A percentile compares a stretch with the other conserved stretches of the same genome.
Conservation (phyloP, 2,797 vertebrate species). For the Pogoniulus pusillus region DNA sequence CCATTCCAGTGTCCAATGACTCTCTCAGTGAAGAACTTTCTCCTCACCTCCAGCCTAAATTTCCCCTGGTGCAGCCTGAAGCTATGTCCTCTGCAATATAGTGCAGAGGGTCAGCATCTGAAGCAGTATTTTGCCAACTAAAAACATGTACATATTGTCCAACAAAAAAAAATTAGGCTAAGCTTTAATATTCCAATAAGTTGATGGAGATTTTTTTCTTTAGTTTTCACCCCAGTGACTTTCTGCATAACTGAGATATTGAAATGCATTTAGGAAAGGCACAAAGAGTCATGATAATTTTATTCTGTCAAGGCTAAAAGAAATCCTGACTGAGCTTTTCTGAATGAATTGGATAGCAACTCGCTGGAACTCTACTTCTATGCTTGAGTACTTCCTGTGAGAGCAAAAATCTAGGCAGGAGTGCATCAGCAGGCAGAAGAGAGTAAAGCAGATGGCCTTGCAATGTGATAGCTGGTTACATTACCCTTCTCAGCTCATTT, state of each 20-base stretch:
- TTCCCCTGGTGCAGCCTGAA: no score
- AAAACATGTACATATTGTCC: not conserved
- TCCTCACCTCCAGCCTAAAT: no score
- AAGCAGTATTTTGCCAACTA: not conserved
- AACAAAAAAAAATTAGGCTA: not conserved
- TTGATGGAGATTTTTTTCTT: not conserved
- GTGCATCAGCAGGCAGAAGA: not conserved
- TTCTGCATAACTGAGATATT: not conserved
- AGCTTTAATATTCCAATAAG: not conserved
- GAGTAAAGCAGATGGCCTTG: not conserved
- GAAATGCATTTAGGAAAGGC: not conserved
- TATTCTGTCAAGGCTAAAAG: not conserved
- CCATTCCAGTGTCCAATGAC: no score
- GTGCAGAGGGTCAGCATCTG: not conserved
- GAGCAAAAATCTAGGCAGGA: not conserved
- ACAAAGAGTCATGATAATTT: not conserved
- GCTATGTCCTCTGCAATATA: no score
- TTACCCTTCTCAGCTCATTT: not conserved
- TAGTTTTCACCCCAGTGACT: not conserved
- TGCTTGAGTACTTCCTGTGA: not conserved
- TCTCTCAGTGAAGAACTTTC: no score
- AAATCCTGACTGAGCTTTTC: not conserved
- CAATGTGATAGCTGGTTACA: not conserved
- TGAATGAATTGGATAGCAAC: not conserved
- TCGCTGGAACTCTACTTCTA: not conserved